These are phyloP conservation scores for Disparrhopalites patrizii DNA, from an alignment of 2,888 invertebrate species.

Conservation along the genomic window DNA sequence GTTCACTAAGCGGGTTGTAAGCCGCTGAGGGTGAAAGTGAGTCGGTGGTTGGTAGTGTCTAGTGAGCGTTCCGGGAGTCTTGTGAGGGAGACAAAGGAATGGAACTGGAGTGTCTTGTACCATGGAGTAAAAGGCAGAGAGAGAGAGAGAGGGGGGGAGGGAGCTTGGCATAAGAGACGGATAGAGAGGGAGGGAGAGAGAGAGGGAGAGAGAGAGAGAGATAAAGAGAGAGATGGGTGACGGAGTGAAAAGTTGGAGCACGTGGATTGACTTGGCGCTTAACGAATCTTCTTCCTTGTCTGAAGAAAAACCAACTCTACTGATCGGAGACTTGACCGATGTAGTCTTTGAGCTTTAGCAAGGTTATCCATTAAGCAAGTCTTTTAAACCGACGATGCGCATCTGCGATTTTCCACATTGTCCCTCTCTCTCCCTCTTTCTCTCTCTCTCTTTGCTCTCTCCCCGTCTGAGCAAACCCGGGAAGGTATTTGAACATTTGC, in stretches of 20 bases:
- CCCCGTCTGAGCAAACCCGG: not conserved
- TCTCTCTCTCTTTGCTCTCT: not conserved
- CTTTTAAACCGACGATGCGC: constrained; percentile 19
- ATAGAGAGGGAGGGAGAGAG: constrained; percentile 1
- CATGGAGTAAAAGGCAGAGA: no score
- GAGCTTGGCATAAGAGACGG: no score
- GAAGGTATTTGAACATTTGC: no score
- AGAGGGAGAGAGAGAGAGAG: not conserved
- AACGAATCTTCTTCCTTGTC: constrained; percentile 10
- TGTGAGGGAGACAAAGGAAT: no score
- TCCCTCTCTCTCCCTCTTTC: not conserved
- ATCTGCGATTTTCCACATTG: constrained; percentile 13
- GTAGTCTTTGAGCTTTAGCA: constrained; percentile 20
- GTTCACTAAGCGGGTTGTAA: no score
- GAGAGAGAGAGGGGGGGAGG: no score
- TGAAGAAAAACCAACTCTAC: constrained; percentile 2
- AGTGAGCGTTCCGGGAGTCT: no score
- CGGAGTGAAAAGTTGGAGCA: not conserved
- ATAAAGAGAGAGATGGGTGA: not conserved
- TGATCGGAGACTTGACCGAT: constrained; percentile 15
- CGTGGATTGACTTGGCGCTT: constrained; percentile 20
- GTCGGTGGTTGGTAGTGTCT: no score
- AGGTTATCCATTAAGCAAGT: constrained; percentile 22
- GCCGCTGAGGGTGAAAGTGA: no score
- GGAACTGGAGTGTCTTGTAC: no score